Conservation (phyloP, 2,888 invertebrate species). For the Fragum sueziense region DNA sequence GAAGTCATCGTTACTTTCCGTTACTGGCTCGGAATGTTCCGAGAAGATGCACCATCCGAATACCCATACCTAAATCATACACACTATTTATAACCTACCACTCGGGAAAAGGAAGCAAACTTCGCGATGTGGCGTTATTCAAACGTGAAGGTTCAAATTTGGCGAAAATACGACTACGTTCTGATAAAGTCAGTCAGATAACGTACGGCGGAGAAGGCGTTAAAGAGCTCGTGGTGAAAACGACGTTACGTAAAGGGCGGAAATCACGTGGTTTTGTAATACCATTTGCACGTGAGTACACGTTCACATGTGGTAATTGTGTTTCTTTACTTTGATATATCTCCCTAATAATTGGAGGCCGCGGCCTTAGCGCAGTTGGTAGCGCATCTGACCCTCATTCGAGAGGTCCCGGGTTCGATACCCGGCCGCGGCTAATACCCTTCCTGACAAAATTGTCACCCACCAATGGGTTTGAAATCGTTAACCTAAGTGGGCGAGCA, state of each 20-base stretch:
- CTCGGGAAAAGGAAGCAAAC: neutral
- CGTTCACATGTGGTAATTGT: too few species aligned
- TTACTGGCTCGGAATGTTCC: neutral
- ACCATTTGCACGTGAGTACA: slow-evolving; percentile 32
- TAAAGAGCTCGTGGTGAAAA: slow-evolving; percentile 10
- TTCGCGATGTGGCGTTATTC: slow-evolving; percentile 4
- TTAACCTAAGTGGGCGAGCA: too few species aligned
- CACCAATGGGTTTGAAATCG: too few species aligned
- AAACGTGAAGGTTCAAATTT: neutral
- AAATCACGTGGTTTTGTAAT: slow-evolving; percentile 35
- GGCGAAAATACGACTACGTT: neutral
- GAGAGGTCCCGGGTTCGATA: too few species aligned
- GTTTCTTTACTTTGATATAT: too few species aligned
- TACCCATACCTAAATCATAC: slow-evolving; percentile 12
- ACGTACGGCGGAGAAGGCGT: slow-evolving; percentile 4
- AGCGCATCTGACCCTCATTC: too few species aligned
- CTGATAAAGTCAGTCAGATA: neutral
- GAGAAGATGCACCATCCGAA: neutral
- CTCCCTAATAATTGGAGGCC: too few species aligned
- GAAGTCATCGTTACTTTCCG: slow-evolving; percentile 41
- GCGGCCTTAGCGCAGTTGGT: too few species aligned
- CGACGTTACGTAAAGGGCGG: neutral
- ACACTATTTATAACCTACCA: slow-evolving; percentile 6
- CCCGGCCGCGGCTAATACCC: too few species aligned
- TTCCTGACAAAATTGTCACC: too few species aligned